These are phyloP conservation scores for Limenitis camilla DNA, from an alignment of 2,888 invertebrate genomes.

Conservation along the genomic window DNA sequence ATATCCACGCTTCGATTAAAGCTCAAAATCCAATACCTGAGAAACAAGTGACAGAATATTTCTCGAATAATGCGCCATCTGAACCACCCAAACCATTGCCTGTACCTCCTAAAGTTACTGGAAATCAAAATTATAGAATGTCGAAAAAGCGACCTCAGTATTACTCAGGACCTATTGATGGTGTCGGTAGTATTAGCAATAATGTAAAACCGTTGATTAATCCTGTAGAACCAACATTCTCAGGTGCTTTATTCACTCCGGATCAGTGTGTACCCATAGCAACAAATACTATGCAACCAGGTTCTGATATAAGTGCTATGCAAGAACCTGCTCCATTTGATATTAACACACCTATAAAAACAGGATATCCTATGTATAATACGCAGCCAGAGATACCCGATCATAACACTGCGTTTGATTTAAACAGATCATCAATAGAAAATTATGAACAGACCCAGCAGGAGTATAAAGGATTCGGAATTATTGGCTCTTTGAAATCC, in stretches of 20 bases:
- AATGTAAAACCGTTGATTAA: slow-evolving; percentile 51
- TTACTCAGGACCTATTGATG: slow-evolving; percentile 67
- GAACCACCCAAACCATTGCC: slow-evolving; percentile 38
- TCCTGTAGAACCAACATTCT: slow-evolving; percentile 38
- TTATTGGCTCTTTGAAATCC: slow-evolving; percentile 66
- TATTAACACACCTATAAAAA: slow-evolving; percentile 28
- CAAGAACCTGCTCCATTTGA: slow-evolving; percentile 27
- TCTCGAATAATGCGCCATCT: slow-evolving; percentile 7
- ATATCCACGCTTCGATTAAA: slow-evolving; percentile 7
- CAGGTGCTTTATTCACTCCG: slow-evolving; percentile 51
- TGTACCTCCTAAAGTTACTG: slow-evolving; percentile 54
- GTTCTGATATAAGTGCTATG: slow-evolving; percentile 21
- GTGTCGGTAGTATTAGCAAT: slow-evolving; percentile 56
- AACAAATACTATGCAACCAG: slow-evolving; percentile 24
- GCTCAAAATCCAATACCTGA: slow-evolving; percentile 10
- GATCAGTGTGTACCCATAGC: slow-evolving; percentile 24
- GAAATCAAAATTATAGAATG: slow-evolving; percentile 53
- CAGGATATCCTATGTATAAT: slow-evolving; percentile 26
- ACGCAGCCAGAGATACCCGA: slow-evolving; percentile 26
- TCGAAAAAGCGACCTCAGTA: slow-evolving; percentile 63
- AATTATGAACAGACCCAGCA: slow-evolving; percentile 38
- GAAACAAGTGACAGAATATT: slow-evolving; percentile 7
- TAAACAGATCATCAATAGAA: slow-evolving; percentile 49
- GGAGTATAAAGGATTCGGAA: slow-evolving; percentile 52
- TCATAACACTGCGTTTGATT: slow-evolving; percentile 52